Conservation (phyloP, 1,140 invertebrate genomes). For the Cylas formicarius region DNA sequence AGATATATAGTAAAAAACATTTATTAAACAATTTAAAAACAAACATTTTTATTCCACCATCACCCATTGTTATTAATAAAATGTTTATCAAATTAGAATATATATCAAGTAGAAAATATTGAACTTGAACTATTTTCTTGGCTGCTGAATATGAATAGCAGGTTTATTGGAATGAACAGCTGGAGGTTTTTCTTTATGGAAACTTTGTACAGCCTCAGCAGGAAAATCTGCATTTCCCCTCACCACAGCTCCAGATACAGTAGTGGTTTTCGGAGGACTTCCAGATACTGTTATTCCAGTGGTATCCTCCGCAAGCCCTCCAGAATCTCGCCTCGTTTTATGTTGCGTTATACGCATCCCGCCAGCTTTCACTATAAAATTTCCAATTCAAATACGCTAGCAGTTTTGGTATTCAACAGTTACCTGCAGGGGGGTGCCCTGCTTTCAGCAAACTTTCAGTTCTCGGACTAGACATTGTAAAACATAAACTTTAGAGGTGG, state of each 20-base stretch:
- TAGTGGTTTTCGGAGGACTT: conserved; percentile 67
- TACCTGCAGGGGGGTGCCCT: conserved; percentile 81
- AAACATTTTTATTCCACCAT: neutral
- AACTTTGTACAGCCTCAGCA: conserved; percentile 75
- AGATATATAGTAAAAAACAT: conserved; percentile 11
- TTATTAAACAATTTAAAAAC: neutral
- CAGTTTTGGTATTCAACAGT: conserved; percentile 5
- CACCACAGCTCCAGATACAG: conserved; percentile 69
- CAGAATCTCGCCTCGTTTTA: conserved; percentile 54
- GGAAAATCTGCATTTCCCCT: conserved; percentile 82
- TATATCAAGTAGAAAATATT: neutral
- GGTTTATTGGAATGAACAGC: conserved; percentile 52
- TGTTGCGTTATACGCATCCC: conserved; percentile 88
- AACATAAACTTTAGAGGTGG: neutral
- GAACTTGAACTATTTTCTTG: conserved; percentile 56
- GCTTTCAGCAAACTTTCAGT: conserved; percentile 63
- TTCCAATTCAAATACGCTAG: neutral
- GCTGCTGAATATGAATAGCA: conserved; percentile 64
- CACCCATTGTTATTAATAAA: neutral
- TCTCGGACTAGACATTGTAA: conserved; percentile 49
- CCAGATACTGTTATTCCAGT: conserved; percentile 44
- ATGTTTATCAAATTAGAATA: neutral
- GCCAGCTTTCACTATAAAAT: conserved; percentile 74
- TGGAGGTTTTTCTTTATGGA: conserved; percentile 67
- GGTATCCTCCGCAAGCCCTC: conserved; percentile 38